These are phyloP conservation scores for Lagopus leucura DNA, from an alignment of 2,113 vertebrate species.

Conservation along the genomic window DNA sequence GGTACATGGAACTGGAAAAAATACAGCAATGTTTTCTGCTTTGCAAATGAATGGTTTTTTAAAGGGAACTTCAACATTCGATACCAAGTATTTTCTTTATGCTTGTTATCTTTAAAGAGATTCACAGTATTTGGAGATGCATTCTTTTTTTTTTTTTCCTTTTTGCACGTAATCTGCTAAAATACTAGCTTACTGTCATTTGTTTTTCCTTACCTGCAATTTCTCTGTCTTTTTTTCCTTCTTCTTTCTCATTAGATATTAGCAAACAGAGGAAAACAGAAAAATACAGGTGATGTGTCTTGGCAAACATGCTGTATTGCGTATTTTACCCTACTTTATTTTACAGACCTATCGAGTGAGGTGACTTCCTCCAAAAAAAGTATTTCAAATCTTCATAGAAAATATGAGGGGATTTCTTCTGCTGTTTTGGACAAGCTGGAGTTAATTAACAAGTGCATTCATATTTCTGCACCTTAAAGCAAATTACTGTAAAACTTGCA, in stretches of 20 bases:
- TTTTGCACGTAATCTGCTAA: not conserved
- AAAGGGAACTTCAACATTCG: slow-evolving; percentile 7
- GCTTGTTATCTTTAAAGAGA: slow-evolving; percentile 31
- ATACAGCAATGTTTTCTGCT: slow-evolving; percentile 41
- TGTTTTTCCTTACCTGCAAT: not conserved
- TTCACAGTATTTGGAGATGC: not conserved
- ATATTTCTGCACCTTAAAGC: slow-evolving; percentile 50
- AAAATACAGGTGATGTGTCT: not conserved
- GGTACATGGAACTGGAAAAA: slow-evolving; percentile 62
- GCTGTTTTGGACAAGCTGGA: slow-evolving; percentile 24
- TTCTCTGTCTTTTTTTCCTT: not conserved
- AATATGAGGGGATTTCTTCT: slow-evolving; percentile 11
- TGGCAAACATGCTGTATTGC: not conserved
- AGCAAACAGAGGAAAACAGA: not conserved
- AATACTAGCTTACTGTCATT: not conserved
- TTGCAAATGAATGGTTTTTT: slow-evolving; percentile 25
- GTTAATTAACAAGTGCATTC: slow-evolving; percentile 59
- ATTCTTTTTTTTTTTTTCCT: not conserved
- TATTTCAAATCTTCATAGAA: slow-evolving; percentile 31
- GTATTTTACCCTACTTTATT: slow-evolving; percentile 3
- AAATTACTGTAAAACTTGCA: slow-evolving; percentile 42
- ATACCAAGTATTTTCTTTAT: not conserved
- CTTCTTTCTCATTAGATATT: not conserved
- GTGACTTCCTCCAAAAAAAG: not conserved
- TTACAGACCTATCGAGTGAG: not conserved